Conservation (phyloP, 1,140 invertebrate species). For the Penaeus vannamei region DNA sequence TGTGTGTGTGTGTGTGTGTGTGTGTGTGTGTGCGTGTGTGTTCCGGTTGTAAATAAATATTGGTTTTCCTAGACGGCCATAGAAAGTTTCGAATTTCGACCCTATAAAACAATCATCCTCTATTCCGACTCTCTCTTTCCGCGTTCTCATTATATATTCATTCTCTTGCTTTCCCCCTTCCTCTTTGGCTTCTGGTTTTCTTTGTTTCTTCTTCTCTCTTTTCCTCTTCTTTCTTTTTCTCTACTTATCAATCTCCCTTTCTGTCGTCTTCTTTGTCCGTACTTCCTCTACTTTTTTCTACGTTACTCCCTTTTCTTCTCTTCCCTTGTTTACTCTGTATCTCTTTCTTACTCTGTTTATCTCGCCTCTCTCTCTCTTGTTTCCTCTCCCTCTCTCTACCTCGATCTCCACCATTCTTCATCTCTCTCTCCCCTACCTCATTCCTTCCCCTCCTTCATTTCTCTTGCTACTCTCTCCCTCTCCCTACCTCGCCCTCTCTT, state of each 20-base stretch:
- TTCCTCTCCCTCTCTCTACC: no score
- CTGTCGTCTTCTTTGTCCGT: no score
- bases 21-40: not conserved
- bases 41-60: not conserved
- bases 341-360: not conserved
- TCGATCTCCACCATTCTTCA: no score
- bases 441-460: not conserved
- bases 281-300: no score
- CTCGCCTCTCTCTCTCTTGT: constrained; percentile 31
- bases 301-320: not conserved
- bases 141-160: not conserved
- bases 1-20: not conserved
- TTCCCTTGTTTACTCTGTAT: constrained; percentile 1
- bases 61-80: not conserved
- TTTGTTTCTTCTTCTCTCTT: not conserved
- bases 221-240: no score
- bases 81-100: not conserved
- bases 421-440: no score
- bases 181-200: not conserved
- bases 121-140: not conserved
- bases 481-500: no score
- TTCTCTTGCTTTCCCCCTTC: not conserved
- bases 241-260: no score
- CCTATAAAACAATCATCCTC: no score
- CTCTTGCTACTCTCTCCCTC: no score